Base-by-base conservation (phyloP, 2,113 vertebrate genomes). In the Colinus virginianus region DNA sequence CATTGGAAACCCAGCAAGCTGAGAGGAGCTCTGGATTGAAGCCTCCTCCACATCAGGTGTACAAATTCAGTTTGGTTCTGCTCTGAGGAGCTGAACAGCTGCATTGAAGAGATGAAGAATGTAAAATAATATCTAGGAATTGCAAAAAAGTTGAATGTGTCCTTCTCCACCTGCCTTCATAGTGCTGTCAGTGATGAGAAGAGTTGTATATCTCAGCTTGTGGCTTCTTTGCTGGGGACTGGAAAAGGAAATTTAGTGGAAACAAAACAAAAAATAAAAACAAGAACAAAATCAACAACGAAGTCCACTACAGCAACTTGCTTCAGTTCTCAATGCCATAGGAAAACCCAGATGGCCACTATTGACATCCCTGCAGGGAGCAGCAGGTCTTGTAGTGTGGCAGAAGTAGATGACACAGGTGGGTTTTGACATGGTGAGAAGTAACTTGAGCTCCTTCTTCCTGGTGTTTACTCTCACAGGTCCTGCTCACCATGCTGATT, bases 401-500 rank as follows among this genome's bases (percentile, higher is more conserved):
- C 13, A 70, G 46, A 70, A 38, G 20, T 38, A 20, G 42, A 32
- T 20, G 32, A 4, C 19, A 11, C 58, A 0, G 0, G 5, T 38
- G 22, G 5, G 11, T 22, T 56, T 38, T n/a, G 11, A 13, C 0
- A 0, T 11, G 19, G 1, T 43, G 17, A 79, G 77, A 56, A 10
- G 5, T 6, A 32, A 22, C 10, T 49, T 78, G 48, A 32, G 7
- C 26, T 87, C 61, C 28, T 71, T 4, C 22, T 36, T 45, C 40
- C 43, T 76, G 19, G 19, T 14, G 7, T 72, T 61, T 87, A 12
- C 22, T 72, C 63, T 13, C 3, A 1, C 15, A 95, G 95, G 85
- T 90, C 45, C 89, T 34, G 80, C 12, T 53, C 63, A 82, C 46
- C 70, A 96, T 97, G 95, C 76, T 90, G 84, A 32, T 87, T 28